Conservation (phyloP, 23 tunicate species). For the Aplidium turbinatum region DNA sequence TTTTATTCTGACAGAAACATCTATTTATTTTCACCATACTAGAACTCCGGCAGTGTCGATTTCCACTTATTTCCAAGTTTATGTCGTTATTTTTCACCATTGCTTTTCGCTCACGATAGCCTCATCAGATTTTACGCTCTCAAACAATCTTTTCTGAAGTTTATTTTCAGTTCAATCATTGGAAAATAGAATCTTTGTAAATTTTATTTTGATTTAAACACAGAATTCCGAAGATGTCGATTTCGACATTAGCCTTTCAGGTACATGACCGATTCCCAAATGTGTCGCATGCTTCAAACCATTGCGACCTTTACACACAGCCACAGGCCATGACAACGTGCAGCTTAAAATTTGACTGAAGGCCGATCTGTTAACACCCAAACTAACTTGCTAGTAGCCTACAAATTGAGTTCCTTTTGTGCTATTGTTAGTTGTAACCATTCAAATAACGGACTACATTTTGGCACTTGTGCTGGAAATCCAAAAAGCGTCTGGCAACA, state of each 20-base stretch:
- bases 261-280: neutral
- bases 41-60: slow-evolving; percentile 1
- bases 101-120: neutral
- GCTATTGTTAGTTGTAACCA: too few species aligned
- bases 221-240: neutral
- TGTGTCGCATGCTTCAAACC: neutral
- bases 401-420: too few species aligned
- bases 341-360: too few species aligned
- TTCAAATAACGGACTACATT: too few species aligned
- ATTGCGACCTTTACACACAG: too few species aligned
- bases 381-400: too few species aligned
- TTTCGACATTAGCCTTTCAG: slow-evolving; percentile 1
- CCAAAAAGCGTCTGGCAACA: too few species aligned
- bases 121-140: neutral
- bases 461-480: too few species aligned
- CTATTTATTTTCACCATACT: too few species aligned
- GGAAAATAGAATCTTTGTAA: neutral
- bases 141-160: neutral
- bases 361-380: too few species aligned
- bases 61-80: neutral
- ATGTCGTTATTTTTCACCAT: neutral
- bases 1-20: too few species aligned
- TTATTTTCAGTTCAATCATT: neutral
- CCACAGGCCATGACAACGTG: too few species aligned
- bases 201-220: neutral